A percentile compares a stretch with the other conserved stretches of the same genome.
These are phyloP conservation scores for Frankliniella fusca DNA, from an alignment of 2,888 invertebrate genomes.

Conservation along the genomic window DNA sequence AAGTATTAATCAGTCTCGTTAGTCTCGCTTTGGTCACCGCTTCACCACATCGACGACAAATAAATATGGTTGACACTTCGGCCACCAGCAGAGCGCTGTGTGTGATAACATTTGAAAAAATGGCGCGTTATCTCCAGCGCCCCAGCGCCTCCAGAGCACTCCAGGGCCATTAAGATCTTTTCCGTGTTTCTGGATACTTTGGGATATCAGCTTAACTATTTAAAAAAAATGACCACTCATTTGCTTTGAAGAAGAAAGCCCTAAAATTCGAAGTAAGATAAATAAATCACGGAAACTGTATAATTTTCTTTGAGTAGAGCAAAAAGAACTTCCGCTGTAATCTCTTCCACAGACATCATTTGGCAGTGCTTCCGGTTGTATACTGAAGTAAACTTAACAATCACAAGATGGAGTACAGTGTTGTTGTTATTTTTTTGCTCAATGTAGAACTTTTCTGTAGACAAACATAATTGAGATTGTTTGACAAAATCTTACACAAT, in stretches of 20 bases:
- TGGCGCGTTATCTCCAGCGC: too few species aligned
- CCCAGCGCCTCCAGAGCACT: too few species aligned
- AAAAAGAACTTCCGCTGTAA: background rate
- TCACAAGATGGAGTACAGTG: constrained; percentile 20
- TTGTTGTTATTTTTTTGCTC: constrained; percentile 26
- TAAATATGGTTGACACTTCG: too few species aligned
- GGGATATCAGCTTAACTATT: background rate
- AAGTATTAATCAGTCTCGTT: too few species aligned
- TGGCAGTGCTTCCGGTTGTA: background rate
- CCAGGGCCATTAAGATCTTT: too few species aligned
- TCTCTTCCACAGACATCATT: background rate
- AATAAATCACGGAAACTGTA: background rate
- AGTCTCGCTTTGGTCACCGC: too few species aligned
- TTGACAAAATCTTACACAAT: background rate
- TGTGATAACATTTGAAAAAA: too few species aligned
- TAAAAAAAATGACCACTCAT: too few species aligned
- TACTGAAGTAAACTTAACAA: background rate
- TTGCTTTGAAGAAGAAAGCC: background rate
- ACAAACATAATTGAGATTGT: constrained; percentile 10
- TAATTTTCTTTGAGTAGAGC: background rate
- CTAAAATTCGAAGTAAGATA: background rate
- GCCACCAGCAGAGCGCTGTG: too few species aligned
- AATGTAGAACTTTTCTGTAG: constrained; percentile 9
- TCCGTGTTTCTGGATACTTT: background rate
- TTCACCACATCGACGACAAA: too few species aligned